Conservation (phyloP, 1,140 invertebrate species). For the Medauroidea extradentata region DNA sequence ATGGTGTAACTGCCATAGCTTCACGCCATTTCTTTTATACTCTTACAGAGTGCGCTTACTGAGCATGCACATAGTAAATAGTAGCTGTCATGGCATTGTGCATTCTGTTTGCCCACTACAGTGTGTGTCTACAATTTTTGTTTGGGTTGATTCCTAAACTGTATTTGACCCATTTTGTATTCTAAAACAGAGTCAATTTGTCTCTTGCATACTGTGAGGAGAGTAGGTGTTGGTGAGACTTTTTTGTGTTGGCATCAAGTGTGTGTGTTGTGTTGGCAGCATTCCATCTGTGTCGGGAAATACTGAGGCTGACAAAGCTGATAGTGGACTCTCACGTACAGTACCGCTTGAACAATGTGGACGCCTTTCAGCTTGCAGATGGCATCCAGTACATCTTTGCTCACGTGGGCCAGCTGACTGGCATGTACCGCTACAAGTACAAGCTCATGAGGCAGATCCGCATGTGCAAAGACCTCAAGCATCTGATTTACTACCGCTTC, state of each 20-base stretch:
- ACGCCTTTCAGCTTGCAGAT: slow-evolving; percentile 97
- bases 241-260: too few relatives aligned
- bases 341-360: slow-evolving; percentile 98
- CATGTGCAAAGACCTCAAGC: slow-evolving; percentile 99
- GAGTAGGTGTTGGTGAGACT: not conserved
- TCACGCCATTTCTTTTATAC: too few relatives aligned
- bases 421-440: slow-evolving; percentile 99
- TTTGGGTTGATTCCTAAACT: not conserved
- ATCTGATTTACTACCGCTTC: slow-evolving; percentile 98
- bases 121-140: not conserved
- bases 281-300: slow-evolving; percentile 98
- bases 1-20: too few relatives aligned
- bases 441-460: slow-evolving; percentile 99
- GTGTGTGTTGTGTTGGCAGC: slow-evolving; percentile 52
- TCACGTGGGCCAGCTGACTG: slow-evolving; percentile 98
- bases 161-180: not conserved
- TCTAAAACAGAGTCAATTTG: not conserved
- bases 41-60: too few relatives aligned
- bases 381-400: slow-evolving; percentile 99
- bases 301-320: slow-evolving; percentile 93
- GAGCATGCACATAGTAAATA: too few relatives aligned
- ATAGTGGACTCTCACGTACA: slow-evolving; percentile 99
- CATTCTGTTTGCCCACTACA: not conserved
- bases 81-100: too few relatives aligned
- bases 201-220: not conserved